These are phyloP conservation scores for Apodemia mormo DNA, from an alignment of 2,888 invertebrate species.

Conservation along the genomic window DNA sequence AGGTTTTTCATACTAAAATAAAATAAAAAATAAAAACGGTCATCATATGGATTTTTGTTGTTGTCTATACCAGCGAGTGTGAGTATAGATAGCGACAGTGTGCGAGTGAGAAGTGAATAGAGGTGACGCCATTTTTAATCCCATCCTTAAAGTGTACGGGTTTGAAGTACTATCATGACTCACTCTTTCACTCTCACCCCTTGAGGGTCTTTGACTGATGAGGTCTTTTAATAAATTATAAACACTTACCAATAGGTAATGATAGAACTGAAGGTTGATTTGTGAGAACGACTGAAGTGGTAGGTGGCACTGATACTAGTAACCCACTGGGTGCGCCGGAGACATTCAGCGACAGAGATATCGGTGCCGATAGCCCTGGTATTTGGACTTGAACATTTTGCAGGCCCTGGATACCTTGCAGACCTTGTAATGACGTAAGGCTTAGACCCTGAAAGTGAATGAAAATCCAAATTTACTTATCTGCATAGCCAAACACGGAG, in stretches of 20 bases:
- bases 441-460: slow-evolving; percentile 83
- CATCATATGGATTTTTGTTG: too few relatives aligned
- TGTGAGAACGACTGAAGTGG: slow-evolving; percentile 71
- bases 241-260: slow-evolving; percentile 81
- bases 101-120: too few relatives aligned
- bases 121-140: too few relatives aligned
- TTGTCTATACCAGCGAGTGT: too few relatives aligned
- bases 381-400: slow-evolving; percentile 92
- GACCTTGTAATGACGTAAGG: slow-evolving; percentile 88
- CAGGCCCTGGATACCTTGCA: slow-evolving; percentile 87
- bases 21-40: too few relatives aligned
- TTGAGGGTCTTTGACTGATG: too few relatives aligned
- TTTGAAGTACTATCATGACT: too few relatives aligned
- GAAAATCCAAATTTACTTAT: neutral
- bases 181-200: too few relatives aligned
- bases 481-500: neutral
- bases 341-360: slow-evolving; percentile 88
- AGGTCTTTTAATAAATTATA: neutral
- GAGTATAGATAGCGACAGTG: too few relatives aligned
- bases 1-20: too few relatives aligned
- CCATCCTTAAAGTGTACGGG: too few relatives aligned
- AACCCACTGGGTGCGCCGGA: slow-evolving; percentile 85
- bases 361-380: slow-evolving; percentile 92
- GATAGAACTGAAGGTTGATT: slow-evolving; percentile 83
- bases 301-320: slow-evolving; percentile 85